Conservation (phyloP, 2,113 vertebrate genomes). For the Tauraco erythrolophus region DNA sequence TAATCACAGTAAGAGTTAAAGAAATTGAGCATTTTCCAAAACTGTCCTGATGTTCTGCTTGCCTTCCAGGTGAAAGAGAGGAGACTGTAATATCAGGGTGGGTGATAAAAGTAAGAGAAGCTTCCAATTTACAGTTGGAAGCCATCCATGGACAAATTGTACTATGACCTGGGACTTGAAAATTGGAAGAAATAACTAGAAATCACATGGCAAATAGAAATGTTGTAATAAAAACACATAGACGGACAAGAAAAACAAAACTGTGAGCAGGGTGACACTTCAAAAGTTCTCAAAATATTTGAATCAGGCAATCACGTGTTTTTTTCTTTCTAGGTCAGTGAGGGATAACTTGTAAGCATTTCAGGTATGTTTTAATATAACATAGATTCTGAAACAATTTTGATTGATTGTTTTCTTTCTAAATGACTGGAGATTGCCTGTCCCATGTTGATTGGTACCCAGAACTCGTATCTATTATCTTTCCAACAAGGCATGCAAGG, state of each 20-base stretch:
- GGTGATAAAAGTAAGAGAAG: background rate
- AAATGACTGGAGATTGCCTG: background rate
- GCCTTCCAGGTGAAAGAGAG: background rate
- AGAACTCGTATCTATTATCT: background rate
- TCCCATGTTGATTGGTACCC: background rate
- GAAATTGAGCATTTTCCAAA: background rate
- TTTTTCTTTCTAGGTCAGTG: background rate
- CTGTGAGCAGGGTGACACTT: background rate
- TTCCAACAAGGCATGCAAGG: background rate
- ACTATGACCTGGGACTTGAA: background rate
- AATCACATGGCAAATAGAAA: background rate
- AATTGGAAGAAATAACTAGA: background rate
- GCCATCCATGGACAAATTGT: background rate
- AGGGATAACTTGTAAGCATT: background rate
- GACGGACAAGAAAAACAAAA: background rate
- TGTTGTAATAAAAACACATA: accelerated
- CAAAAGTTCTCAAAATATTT: background rate
- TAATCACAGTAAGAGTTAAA: background rate
- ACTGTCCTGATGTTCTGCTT: background rate
- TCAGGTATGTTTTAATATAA: background rate
- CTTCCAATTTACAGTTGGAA: background rate
- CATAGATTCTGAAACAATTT: background rate
- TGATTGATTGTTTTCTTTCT: background rate
- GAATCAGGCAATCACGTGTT: background rate
- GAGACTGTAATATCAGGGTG: background rate